Evolutionary conservation across 2,888 invertebrate genomes (phyloP), one percentile per base, ranked within the genome.

Genomic region (Xanthia icteritia): DNA sequence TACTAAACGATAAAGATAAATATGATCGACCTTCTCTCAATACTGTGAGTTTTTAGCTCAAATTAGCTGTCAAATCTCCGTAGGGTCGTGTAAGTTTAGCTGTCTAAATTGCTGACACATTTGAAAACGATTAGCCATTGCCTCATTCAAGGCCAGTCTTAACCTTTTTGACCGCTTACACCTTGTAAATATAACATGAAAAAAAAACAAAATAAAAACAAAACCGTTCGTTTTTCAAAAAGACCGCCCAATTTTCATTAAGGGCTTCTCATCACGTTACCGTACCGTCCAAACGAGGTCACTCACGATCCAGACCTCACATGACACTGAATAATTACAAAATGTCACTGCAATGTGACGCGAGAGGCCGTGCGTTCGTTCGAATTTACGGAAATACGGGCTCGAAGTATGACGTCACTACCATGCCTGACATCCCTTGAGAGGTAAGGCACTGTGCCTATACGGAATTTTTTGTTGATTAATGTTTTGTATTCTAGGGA

Each of bases 291-390:
- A 76, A 81, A 82, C 64, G 70, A 76, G 84, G 82, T 86, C 85
- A 86, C 67, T 66, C 54, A 70, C 66, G 69, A 79, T 72, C 39
- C 69, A 67, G 66, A 67, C 63, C 77, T 63, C 64, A 67, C 66
- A 78, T 73, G 79, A 88, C 89, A 72, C 76, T 76, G 80, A 88
- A 86, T 87, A 84, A 87, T 88, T 84, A 82, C 78, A 77, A 51
- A 51, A 2, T 71, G 86, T 81, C 79, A 70, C 39, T 60, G 48
- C 72, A 64, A 83, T 63, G 79, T 78, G 84, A 48, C 72, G 42
- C 74, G 0, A n/a, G 68, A 63, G 73, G 39, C 5, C 71, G n/a
- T n/a, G n/a, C 42, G 51, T 82, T 73, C 8, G 66, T 54, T 58
- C 15, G 11, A 36, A 70, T 67, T 60, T 39, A 80, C 42, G 23